These are phyloP conservation scores for Calonectris borealis DNA, from an alignment of 2,113 vertebrate species.

Conservation along the genomic window DNA sequence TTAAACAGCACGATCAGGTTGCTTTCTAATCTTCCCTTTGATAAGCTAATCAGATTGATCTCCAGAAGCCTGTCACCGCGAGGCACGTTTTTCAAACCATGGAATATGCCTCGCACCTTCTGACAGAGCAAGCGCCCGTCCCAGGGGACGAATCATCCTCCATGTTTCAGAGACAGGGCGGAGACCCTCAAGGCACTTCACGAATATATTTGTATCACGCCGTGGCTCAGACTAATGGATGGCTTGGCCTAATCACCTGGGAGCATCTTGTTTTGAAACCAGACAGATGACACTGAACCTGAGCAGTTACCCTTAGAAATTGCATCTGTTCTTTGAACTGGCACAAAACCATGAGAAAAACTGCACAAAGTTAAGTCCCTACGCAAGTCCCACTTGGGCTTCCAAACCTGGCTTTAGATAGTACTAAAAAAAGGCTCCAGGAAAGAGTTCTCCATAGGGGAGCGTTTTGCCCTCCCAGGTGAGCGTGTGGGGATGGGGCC, in stretches of 20 bases:
- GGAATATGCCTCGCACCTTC: background rate
- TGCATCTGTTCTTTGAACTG: background rate
- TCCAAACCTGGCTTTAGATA: background rate
- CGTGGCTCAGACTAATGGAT: background rate
- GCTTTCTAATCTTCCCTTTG: conserved; percentile 45
- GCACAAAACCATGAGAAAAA: rapidly evolving
- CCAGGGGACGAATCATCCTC: background rate
- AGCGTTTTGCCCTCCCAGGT: background rate
- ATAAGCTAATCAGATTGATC: conserved; percentile 48
- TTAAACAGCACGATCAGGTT: conserved; percentile 21
- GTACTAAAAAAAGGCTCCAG: rapidly evolving
- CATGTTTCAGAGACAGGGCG: background rate
- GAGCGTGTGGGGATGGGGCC: too few relatives aligned
- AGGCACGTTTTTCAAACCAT: background rate
- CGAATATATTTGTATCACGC: background rate
- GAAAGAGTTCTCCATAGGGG: rapidly evolving
- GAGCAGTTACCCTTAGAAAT: background rate
- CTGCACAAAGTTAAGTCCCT: background rate
- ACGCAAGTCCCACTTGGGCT: rapidly evolving
- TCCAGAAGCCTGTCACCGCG: background rate
- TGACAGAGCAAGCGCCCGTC: background rate
- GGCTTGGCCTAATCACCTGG: background rate
- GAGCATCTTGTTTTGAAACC: background rate
- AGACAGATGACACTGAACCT: background rate
- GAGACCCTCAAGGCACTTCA: background rate